Evolutionary conservation across 2,888 invertebrate species (phyloP), one percentile per base, ranked within the genome.

Genomic region (Drosophila putrida): DNA sequence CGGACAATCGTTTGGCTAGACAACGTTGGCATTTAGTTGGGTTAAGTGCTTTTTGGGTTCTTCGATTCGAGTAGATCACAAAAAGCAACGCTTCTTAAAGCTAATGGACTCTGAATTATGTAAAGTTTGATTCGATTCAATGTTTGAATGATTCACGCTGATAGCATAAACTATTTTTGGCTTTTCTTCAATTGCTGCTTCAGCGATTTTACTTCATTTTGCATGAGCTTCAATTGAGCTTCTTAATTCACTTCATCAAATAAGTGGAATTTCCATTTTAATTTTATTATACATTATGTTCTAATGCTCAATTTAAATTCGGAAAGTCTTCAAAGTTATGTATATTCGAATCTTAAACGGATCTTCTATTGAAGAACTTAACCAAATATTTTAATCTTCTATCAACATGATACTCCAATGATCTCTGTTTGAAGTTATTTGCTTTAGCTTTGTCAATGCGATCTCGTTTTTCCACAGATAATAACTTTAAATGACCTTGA

Each of bases 11-110:
- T 10, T 77, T 63, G 75, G 74, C 73, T 58, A 78, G 75, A 75
- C 75, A 78, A 75, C 60, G 53, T 78, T 68, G 35, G 63, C 60
- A 43, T 78, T 75, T 75, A 64, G 69, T 55, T 74, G 75, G 78
- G 69, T 59, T 75, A 75, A 75, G 75, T 75, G 75, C 78, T 75
- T 75, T 75, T 58, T 49, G 38, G 51, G 38, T 55, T 33, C 70
- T 55, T 33, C 54, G 11, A 54, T 61, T 13, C 31, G 36, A 46
- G 25, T 25, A 36, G 27, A 28, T 31, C 31, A 20, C 20, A 2
- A 20, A 20, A 20, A 20, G 31, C 31, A 46, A 33, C 11, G 15
- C 15, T 31, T 6, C 20, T 20, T 3, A 20, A 38, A 35, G 49
- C 44, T 58, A 64, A 64, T 58, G 50, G 43, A 51, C 38, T 10